Base-by-base conservation (phyloP, 2,113 vertebrate species). In the Crotalus tigris region DNA sequence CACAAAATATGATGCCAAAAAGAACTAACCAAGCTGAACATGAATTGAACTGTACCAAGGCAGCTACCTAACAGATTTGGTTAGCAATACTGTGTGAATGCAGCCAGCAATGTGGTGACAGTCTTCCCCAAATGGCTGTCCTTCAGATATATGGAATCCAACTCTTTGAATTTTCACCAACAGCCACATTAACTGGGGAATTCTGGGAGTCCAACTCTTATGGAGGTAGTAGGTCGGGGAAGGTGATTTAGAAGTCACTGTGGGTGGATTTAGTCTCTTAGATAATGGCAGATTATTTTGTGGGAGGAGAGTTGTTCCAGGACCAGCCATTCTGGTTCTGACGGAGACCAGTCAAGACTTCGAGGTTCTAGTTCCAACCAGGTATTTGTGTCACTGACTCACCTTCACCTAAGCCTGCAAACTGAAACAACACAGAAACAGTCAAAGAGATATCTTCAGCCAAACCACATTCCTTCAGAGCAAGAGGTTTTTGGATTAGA, bases 271-370 rank as follows among this genome's bases (percentile, higher is more conserved):
- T 58, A 57, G 87, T 15, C 64, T 49, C 64, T 58, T 85, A 23
- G 24, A 88, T 85, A 81, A 92, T 58, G 61, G 64, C 92, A 92
- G 17, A 39, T 89, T 49, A 49, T 19, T 85, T 46, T 57, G 87
- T 49, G 64, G 92, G 91, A 55, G 87, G 59, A 75, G 9, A 59
- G 87, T 61, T 24, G 46, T 87, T 92, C 57, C 29, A 46, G 58
- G 51, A 81, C 92, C 64, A 57, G 69, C 39, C 64, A 44, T 92
- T 89, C 92, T 85, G 87, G 92, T 92, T 92, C 87, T n/a, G 44
- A 29, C 64, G 53, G 59, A 85, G 69, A 57, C 39, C 64, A 89
- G 87, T 54, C 44, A 49, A 89, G 54, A 23, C 39, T 58, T 92
- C 39, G 26, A 89, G 92, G 92, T 92, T 92, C 64, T 57, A 58